phyloP scores from a whole-genome alignment of 2,797 vertebrate species.

The Australoheros facetus region DNA sequence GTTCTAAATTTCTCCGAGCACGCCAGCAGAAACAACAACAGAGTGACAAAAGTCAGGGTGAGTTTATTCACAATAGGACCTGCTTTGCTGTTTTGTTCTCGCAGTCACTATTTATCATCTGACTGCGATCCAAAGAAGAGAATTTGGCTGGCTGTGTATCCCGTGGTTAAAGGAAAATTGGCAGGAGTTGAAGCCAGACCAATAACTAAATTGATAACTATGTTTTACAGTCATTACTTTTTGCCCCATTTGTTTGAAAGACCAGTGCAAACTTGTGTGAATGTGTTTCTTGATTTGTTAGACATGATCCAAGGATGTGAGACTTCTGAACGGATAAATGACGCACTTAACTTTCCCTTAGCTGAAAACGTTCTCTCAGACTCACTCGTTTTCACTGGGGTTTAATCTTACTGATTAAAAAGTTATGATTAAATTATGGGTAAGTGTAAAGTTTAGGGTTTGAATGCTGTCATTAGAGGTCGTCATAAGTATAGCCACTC shows the following conservation, averaged over 20 bases:
- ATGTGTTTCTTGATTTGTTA: neutral
- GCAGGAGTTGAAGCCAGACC: neutral
- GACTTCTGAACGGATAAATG: neutral
- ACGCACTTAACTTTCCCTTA: neutral
- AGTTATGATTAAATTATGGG: neutral
- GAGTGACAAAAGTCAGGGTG: neutral
- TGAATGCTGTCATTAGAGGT: neutral
- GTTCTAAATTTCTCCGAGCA: neutral
- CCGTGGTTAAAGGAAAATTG: neutral
- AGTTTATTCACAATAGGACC: neutral
- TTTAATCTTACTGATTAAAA: neutral
- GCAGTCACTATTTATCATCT: constrained; percentile 34
- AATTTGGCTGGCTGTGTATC: neutral
- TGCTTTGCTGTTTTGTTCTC: constrained; percentile 11
- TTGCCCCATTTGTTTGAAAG: neutral
- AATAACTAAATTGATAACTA: neutral
- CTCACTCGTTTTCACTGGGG: neutral
- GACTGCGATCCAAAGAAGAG: constrained; percentile 16
- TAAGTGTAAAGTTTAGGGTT: neutral
- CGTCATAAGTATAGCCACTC: neutral
- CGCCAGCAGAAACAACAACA: constrained; percentile 11
- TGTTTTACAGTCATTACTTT: neutral
- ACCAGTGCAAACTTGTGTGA: neutral
- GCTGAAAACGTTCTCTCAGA: neutral
- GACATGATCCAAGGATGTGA: neutral